Base-by-base conservation (phyloP, 2,113 vertebrate genomes). In the Hemiprocne comata region DNA sequence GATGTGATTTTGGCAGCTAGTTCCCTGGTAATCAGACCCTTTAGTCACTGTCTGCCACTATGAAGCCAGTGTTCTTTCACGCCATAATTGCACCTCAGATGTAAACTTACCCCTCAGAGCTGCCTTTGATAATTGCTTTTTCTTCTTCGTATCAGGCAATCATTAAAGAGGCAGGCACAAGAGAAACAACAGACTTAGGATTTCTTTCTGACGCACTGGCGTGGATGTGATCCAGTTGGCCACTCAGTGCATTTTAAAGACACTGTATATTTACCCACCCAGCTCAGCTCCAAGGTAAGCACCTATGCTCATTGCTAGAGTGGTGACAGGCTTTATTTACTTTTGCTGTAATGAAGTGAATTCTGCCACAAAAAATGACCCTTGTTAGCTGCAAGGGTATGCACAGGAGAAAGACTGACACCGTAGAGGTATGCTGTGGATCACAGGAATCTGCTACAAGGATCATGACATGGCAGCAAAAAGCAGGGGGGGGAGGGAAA, bases 211-310 rank as follows among this genome's bases (percentile, higher is more conserved):
- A 97, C 33, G 2, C 65, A 75, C 65, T 89, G 38, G 1, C 6
- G 31, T 95, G 97, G 96, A 94, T 64, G 70, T 0, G 6, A 33
- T 97, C 96, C 97, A 97, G 94, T 75, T 97, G 97, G 96, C 96
- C 71, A 84, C 33, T 95, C 96, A 80, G 44, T 5, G 67, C 24
- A 55, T 61, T 95, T 88, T 78, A 85, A 95, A 94, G 93, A 76
- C 94, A 90, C 48, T 80, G 91, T 85, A 21, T 93, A 90, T 97
- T 97, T 97, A 96, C 93, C 76, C 64, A 71, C 85, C 48, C 91
- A 72, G 61, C 65, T 92, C 93, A 55, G 94, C 94, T 97, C 97
- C 97, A 97, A 97, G 92, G 96, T 97, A 97, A 97, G 96, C 96
- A 97, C 88, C 95, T 85, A 70, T 18, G 0, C 53, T 89, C 93